Evolutionary conservation across 2,888 invertebrate species (phyloP).

Genomic region (Drosophila hamatofila): DNA sequence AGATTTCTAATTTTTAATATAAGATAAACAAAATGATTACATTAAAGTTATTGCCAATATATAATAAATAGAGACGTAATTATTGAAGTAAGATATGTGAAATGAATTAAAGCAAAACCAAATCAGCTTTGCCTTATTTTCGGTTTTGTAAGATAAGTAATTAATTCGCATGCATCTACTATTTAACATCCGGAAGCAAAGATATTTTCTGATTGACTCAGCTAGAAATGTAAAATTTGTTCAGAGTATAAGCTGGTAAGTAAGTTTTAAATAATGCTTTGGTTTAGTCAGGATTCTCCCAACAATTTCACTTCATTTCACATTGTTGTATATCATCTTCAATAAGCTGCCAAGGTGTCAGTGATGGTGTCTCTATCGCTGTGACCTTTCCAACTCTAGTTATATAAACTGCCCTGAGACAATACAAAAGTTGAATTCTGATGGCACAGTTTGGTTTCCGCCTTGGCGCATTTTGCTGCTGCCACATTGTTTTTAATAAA

Average conservation of each 20-base stretch:
- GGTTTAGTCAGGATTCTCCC: neutral
- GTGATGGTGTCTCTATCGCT: neutral
- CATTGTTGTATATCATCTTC: neutral
- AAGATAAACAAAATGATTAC: too few species aligned
- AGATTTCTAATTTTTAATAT: too few species aligned
- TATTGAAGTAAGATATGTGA: too few species aligned
- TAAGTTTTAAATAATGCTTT: neutral
- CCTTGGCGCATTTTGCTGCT: constrained; percentile 45
- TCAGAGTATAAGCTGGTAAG: neutral
- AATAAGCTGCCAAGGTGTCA: constrained; percentile 7
- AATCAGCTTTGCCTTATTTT: too few species aligned
- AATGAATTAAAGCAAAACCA: too few species aligned
- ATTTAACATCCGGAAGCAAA: too few species aligned
- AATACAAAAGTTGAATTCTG: constrained; percentile 36
- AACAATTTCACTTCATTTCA: neutral
- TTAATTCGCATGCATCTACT: too few species aligned
- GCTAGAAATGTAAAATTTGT: too few species aligned
- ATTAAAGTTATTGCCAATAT: too few species aligned
- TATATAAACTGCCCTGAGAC: constrained; percentile 21
- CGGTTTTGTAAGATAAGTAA: too few species aligned
- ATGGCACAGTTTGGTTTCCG: constrained; percentile 57
- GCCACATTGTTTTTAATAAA: constrained; percentile 71
- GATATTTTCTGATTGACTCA: too few species aligned
- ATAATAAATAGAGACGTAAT: too few species aligned
- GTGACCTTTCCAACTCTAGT: constrained; percentile 27